A percentile compares a stretch with the other conserved stretches of the same genome.
These are phyloP conservation scores for Tenualosa thibaudeaui DNA, from an alignment of 2,797 vertebrate species.

Conservation along the genomic window DNA sequence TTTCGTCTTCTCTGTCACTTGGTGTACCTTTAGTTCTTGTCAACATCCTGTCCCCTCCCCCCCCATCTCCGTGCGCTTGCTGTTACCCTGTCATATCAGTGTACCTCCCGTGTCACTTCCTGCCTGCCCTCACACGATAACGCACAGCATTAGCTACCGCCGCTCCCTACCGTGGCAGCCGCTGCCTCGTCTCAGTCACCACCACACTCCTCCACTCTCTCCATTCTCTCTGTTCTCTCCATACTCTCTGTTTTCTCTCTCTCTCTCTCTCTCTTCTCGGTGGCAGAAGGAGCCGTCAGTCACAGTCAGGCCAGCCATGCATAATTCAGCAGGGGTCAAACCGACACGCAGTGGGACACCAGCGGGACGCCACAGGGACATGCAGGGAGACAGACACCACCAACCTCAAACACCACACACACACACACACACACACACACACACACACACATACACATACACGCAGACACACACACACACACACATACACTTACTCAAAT, in stretches of 20 bases:
- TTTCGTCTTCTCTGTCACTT: constrained; percentile 24
- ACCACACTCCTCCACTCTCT: constrained; percentile 30
- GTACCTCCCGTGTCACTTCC: constrained; percentile 44
- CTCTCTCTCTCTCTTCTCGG: not conserved
- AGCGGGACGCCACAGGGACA: not conserved
- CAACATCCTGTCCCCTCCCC: constrained; percentile 34
- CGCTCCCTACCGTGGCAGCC: constrained; percentile 33
- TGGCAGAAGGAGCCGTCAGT: constrained; percentile 47
- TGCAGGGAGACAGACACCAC: not conserved
- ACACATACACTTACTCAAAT: not conserved
- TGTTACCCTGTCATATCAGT: constrained; percentile 21
- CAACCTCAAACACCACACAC: too few relatives aligned
- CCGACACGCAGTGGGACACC: constrained; percentile 21
- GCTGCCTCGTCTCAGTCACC: not conserved
- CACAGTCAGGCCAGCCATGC: constrained; percentile 34
- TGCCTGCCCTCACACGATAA: constrained; percentile 46
- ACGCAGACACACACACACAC: not conserved
- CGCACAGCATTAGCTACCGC: constrained; percentile 49
- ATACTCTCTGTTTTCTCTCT: not conserved
- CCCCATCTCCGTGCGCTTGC: constrained; percentile 22
- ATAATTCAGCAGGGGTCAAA: constrained; percentile 43
- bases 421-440: not conserved
- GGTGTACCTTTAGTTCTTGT: constrained; percentile 23
- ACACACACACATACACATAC: not conserved
- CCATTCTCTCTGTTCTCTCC: not conserved